Percentiles rank a stretch among this genome's conserved stretches.
Conservation (phyloP, 2,113 vertebrate genomes). For the Sinocyclocheilus anshuiensis region DNA sequence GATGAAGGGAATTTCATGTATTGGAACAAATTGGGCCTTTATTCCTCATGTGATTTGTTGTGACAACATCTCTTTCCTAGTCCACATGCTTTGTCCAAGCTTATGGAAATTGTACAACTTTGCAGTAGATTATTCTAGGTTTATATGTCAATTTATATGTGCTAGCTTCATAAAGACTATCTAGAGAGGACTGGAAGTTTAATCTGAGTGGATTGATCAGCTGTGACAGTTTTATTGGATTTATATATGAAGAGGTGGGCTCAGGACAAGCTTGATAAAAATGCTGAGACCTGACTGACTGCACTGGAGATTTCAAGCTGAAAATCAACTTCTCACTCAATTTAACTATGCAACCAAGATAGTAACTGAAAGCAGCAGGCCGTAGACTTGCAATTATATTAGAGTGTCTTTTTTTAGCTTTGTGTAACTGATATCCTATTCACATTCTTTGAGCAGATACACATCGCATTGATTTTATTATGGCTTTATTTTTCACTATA, state of each 20-base stretch:
- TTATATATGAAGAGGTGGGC: neutral
- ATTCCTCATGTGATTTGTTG: neutral
- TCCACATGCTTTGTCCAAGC: neutral
- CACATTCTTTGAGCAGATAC: neutral
- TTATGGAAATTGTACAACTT: neutral
- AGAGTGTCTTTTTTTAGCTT: neutral
- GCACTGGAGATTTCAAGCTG: neutral
- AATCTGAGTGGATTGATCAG: slow-evolving; percentile 38
- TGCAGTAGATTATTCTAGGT: neutral
- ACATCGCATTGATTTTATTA: neutral
- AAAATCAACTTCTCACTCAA: slow-evolving; percentile 39
- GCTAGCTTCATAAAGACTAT: slow-evolving; percentile 10
- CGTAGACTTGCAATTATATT: neutral
- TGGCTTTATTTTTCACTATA: too few species aligned
- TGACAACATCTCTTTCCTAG: neutral
- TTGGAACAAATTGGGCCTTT: neutral
- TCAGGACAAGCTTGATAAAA: slow-evolving; percentile 33
- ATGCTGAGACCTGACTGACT: slow-evolving; percentile 26
- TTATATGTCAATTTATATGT: neutral
- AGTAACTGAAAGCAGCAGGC: neutral
- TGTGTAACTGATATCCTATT: neutral
- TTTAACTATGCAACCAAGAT: slow-evolving; percentile 30
- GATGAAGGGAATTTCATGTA: neutral
- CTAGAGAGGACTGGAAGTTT: neutral
- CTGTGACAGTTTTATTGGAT: slow-evolving; percentile 33